Evolutionary conservation across 1,140 invertebrate species (phyloP).

Genomic region (Hesperophylax magnus): DNA sequence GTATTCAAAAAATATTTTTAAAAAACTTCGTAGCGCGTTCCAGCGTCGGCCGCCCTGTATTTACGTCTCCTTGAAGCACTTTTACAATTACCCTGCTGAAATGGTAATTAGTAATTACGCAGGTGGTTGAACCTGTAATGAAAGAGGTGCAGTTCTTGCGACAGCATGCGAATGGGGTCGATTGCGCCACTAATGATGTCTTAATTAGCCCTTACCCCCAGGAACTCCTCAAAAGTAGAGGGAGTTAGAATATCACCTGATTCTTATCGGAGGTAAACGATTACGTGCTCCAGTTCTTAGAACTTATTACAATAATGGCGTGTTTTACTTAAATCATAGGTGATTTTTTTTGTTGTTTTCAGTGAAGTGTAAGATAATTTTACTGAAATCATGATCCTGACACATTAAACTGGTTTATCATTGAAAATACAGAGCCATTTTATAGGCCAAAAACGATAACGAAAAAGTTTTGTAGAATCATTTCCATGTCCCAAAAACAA

Average conservation of each 20-base stretch:
- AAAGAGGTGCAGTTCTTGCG: conserved; percentile 22
- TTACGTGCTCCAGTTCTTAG: background rate
- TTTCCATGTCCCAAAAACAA: no score
- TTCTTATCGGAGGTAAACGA: conserved; percentile 13
- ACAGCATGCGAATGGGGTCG: conserved; percentile 24
- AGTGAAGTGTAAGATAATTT: no score
- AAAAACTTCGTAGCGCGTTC: no score
- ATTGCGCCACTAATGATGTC: conserved; percentile 8
- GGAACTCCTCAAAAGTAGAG: background rate
- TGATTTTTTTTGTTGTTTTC: no score
- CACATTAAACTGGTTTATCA: no score
- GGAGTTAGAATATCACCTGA: background rate
- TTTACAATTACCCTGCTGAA: background rate
- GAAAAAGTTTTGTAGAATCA: no score
- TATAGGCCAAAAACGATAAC: no score
- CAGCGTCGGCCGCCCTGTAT: background rate
- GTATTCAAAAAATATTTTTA: no score
- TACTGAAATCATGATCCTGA: no score
- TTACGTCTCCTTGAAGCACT: background rate
- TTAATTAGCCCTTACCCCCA: conserved; percentile 19
- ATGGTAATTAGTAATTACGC: background rate
- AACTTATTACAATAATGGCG: background rate
- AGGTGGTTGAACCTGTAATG: conserved; percentile 4
- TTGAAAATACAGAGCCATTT: no score
- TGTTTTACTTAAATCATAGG: no score